Base-by-base conservation (phyloP, 2,113 vertebrate species). In the Chaetorhynchus papuensis region DNA sequence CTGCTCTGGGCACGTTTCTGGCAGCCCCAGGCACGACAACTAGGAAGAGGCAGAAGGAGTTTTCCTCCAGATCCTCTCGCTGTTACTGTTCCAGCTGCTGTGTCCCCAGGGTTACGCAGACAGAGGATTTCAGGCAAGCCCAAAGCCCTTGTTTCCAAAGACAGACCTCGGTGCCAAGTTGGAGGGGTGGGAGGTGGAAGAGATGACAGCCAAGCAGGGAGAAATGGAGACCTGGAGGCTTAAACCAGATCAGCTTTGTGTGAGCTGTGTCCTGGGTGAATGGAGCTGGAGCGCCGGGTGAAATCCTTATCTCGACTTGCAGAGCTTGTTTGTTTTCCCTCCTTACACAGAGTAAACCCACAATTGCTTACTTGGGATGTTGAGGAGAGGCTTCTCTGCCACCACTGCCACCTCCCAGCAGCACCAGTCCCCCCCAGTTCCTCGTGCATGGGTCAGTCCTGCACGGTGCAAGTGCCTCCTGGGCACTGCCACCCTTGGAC, bases 381-480 rank as follows among this genome's bases (percentile, higher is more conserved):
- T 39, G 20, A 56, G 42, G 49, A 60, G 57, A 33, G 23, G 17
- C 15, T 47, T 54, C 45, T 57, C n/a, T 61, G 30, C 33, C 41
- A 13, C 12, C 28, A 3, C 10, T 27, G 26, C 30, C 47, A 24
- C 4, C 9, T 16, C 18, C 14, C 15, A 7, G 30, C 8, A 23
- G 27, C 75, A 88, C 33, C 47, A 65, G 45, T 39, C 2, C 20
- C 37, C 37, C 37, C 35, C 35, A 23, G 49, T 24, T 50, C 17
- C 23, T 63, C 11, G 1, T 12, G 9, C 13, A 3, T 2, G 6
- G 8, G 13, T n/a, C 5, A 0, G 20, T 21, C 44, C 45, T 45
- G 24, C 42, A 5, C 0, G 0, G 16, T 57, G 50, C 2, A 0
- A 0, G 1, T 33, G 11, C 10, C 27, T 33, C 26, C 49, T 31